Conservation (phyloP, 2,113 vertebrate species). For the Mormoops blainvillei region DNA sequence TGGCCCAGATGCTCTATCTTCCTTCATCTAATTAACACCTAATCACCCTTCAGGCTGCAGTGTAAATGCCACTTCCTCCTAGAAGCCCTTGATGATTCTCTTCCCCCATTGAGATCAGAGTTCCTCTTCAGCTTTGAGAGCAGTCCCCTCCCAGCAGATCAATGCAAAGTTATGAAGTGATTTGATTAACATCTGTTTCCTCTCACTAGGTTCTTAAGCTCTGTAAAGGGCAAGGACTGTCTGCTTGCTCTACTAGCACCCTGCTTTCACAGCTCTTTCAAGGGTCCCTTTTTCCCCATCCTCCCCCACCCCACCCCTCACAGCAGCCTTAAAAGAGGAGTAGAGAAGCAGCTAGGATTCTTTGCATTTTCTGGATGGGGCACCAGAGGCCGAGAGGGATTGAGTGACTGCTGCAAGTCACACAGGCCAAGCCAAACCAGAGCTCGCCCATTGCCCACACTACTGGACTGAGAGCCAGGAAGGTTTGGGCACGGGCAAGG, state of each 20-base stretch:
- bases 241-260: neutral
- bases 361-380: neutral
- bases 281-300: neutral
- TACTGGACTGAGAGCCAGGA: neutral
- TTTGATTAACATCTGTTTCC: neutral
- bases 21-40: neutral
- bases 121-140: neutral
- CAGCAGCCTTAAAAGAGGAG: neutral
- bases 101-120: neutral
- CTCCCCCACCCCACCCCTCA: accelerated
- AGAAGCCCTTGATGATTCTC: neutral
- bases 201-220: neutral
- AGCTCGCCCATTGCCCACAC: neutral
- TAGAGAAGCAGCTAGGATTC: neutral
- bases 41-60: neutral
- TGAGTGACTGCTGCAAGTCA: neutral
- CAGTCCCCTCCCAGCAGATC: neutral
- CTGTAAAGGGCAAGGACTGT: neutral
- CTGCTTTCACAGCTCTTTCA: neutral
- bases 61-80: neutral
- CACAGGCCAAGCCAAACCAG: neutral
- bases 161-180: neutral
- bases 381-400: neutral
- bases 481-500: no score
- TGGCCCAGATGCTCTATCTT: neutral